A percentile compares a stretch with the other conserved stretches of the same genome.
These are phyloP conservation scores for Acanthosepion lycidas DNA, from an alignment of 2,888 invertebrate species.

Conservation along the genomic window DNA sequence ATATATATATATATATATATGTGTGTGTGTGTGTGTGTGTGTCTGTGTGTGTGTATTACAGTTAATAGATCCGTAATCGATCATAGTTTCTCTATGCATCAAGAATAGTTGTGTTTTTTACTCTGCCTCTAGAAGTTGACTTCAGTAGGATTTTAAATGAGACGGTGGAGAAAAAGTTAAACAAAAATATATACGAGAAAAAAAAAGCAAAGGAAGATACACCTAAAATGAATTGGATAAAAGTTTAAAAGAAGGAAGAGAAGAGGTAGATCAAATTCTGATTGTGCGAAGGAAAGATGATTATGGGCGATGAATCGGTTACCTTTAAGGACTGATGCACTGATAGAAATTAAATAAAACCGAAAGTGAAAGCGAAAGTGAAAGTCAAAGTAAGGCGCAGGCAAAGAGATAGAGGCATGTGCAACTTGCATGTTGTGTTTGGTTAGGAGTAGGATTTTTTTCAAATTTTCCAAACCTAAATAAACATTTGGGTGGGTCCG, in stretches of 20 bases:
- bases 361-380: neutral
- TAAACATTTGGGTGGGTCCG: neutral
- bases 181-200: neutral
- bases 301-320: neutral
- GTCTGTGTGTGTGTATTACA: too few relatives aligned
- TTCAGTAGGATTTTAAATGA: neutral
- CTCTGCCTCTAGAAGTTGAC: neutral
- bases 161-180: neutral
- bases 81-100: neutral
- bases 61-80: neutral
- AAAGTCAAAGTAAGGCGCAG: neutral
- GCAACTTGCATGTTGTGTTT: neutral
- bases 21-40: too few relatives aligned
- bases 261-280: neutral
- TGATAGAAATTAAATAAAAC: neutral
- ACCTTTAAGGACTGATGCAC: constrained; percentile 9
- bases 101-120: too few relatives aligned
- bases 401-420: neutral
- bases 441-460: neutral
- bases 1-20: constrained; percentile 2
- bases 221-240: neutral
- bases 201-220: neutral
- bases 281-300: neutral
- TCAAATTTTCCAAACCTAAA: neutral
- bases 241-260: neutral